These are phyloP conservation scores for Melitaea cinxia DNA, from an alignment of 1,140 invertebrate species.

Conservation along the genomic window DNA sequence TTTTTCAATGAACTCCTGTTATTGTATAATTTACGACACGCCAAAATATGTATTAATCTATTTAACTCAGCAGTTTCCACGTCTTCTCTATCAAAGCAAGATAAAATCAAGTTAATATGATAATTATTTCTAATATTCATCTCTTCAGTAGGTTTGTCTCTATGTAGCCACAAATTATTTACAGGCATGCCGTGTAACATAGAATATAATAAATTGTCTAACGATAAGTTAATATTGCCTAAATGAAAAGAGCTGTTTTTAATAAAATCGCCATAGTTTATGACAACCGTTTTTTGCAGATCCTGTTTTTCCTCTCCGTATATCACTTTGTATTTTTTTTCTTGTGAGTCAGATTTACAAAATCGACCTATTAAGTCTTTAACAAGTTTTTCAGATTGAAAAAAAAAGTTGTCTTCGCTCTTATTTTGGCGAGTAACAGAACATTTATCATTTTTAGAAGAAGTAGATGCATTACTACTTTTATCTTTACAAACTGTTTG, in stretches of 20 bases:
- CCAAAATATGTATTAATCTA: conserved; percentile 64
- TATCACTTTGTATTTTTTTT: conserved; percentile 60
- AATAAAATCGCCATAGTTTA: conserved; percentile 60
- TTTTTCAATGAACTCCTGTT: conserved; percentile 70
- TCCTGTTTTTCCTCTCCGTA: conserved; percentile 66
- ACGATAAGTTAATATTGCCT: conserved; percentile 55
- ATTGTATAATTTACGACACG: conserved; percentile 67
- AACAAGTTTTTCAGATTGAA: conserved; percentile 56
- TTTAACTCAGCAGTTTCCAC: conserved; percentile 63
- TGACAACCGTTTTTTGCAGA: conserved; percentile 60
- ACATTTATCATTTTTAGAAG: conserved; percentile 42
- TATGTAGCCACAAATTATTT: conserved; percentile 58
- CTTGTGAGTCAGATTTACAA: conserved; percentile 51
- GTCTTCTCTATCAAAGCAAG: conserved; percentile 65
- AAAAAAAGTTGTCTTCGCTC: conserved; percentile 41
- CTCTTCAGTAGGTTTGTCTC: conserved; percentile 44
- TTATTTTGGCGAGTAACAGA: conserved; percentile 14
- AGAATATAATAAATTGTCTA: conserved; percentile 52
- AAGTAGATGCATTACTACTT: conserved; percentile 43
- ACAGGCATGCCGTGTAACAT: conserved; percentile 60
- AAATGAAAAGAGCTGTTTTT: conserved; percentile 69
- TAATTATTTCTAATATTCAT: conserved; percentile 65
- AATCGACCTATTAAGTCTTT: conserved; percentile 57
- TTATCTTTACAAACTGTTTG: conserved; percentile 56
- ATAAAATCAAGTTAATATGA: conserved; percentile 63